Evolutionary conservation across 2,888 invertebrate genomes (phyloP), one percentile per base, ranked within the genome.

Genomic region (Crocallis elinguaria): DNA sequence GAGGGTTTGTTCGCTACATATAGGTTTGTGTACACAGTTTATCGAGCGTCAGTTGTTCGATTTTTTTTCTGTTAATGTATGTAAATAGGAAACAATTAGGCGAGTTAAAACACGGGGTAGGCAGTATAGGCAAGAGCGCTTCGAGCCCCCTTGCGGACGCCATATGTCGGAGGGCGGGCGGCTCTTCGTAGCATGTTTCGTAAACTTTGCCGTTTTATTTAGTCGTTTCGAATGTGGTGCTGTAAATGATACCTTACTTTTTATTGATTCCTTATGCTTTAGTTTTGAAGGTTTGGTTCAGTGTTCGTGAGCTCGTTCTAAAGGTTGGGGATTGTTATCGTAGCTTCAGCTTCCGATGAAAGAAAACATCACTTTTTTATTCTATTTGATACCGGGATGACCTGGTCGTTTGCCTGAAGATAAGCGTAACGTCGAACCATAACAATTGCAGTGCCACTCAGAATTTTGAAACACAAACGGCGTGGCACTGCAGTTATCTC

Each of bases 31-130:
- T 88, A 88, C 82, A 85, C 84, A 84, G 69, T 49, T 53, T 76
- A 80, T 70, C 71, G 69, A 74, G 78, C 86, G 89, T 81, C 88
- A 84, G 89, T 90, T 89, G 84, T 71, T 79, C 73, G 73, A 73
- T 76, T 85, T 88, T 85, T 88, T 90, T 87, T 82, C 79, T 76
- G 82, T 79, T 88, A 89, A 91, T 88, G 77, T 90, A 91, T 90
- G 90, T 88, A 91, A 90, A 91, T 90, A 86, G 85, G 86, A 89
- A 88, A 80, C 89, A 91, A 90, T 91, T 90, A 91, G 87, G 88
- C 86, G 86, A 88, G 87, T 88, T 90, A 89, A 89, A 84, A 89
- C 84, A 86, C 88, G 88, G 88, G 90, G 90, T 86, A 87, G 88
- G 84, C 87, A 86, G 87, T 84, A 82, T 86, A 86, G 86, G 86